phyloP scores from a whole-genome alignment of 2,888 invertebrate genomes.

The Noctuana brunneofusca region DNA sequence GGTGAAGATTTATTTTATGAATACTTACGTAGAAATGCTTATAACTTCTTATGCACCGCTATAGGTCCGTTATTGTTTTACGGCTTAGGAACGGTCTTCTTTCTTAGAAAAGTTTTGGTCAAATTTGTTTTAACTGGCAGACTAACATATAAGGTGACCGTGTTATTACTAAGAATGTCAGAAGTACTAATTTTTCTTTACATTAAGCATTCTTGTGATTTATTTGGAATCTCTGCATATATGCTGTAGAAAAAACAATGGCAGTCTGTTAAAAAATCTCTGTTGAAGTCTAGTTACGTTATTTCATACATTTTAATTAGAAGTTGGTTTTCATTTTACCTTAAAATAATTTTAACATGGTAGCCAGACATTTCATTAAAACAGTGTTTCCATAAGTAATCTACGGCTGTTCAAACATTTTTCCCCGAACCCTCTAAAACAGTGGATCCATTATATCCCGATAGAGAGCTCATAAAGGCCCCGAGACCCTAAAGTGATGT shows the following conservation, averaged over 20 bases:
- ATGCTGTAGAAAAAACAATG: too few species aligned
- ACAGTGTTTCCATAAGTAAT: not conserved
- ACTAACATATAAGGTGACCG: too few species aligned
- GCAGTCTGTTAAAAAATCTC: too few species aligned
- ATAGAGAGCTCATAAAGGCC: conserved; percentile 46
- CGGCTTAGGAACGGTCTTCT: too few species aligned
- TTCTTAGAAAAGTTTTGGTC: too few species aligned
- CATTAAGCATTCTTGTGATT: too few species aligned
- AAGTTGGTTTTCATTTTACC: not conserved
- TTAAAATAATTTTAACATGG: not conserved
- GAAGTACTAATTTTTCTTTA: too few species aligned
- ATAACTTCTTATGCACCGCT: not conserved
- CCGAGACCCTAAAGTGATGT: conserved; percentile 38
- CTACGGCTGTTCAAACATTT: conserved; percentile 15
- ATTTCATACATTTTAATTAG: not conserved
- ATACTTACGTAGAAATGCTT: not conserved
- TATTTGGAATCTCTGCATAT: too few species aligned
- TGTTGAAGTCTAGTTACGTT: too few species aligned
- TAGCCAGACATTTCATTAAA: not conserved
- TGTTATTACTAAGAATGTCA: too few species aligned
- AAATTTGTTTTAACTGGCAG: too few species aligned
- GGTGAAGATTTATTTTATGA: conserved; percentile 10
- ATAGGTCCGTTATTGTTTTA: too few species aligned
- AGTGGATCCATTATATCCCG: conserved; percentile 33
- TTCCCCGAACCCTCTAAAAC: conserved; percentile 27